phyloP scores from a whole-genome alignment of 2,113 vertebrate genomes.

The Oceanodroma tethys region DNA sequence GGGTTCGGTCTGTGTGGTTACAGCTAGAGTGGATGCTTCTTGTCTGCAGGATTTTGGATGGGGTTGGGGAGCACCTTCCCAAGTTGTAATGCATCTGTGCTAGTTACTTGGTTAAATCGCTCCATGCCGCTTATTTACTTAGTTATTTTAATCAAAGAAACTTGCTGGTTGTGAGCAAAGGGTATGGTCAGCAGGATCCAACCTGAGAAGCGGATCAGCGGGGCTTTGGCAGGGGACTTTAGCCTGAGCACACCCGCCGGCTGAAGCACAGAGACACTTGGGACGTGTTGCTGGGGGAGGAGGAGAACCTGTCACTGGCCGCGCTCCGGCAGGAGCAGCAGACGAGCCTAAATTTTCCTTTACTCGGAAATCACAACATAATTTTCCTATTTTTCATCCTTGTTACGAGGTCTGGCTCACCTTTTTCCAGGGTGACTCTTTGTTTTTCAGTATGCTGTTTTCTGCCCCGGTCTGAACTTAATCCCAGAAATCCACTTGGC shows the following conservation, averaged over 20 bases:
- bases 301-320: not conserved
- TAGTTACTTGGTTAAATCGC: not conserved
- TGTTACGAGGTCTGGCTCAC: not conserved
- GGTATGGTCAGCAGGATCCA: not conserved
- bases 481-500: conserved; percentile 35
- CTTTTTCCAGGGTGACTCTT: not conserved
- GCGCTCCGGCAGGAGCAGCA: not conserved
- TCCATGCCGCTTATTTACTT: not conserved
- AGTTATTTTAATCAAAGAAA: not conserved
- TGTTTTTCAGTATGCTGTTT: not conserved
- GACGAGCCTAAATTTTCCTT: not conserved
- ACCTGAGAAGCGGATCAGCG: not conserved
- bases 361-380: not conserved
- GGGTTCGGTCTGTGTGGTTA: not conserved
- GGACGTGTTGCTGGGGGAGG: not conserved
- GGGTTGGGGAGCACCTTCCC: not conserved
- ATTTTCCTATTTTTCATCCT: not conserved
- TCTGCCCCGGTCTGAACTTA: not conserved
- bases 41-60: not conserved
- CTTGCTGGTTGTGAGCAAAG: not conserved
- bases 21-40: not conserved
- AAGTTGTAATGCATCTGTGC: not conserved
- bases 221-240: not conserved
- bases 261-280: not conserved
- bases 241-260: not conserved